Evolutionary conservation across 1,140 invertebrate species (phyloP), one percentile per base, ranked within the genome.

Genomic region (Ips nitidus): DNA sequence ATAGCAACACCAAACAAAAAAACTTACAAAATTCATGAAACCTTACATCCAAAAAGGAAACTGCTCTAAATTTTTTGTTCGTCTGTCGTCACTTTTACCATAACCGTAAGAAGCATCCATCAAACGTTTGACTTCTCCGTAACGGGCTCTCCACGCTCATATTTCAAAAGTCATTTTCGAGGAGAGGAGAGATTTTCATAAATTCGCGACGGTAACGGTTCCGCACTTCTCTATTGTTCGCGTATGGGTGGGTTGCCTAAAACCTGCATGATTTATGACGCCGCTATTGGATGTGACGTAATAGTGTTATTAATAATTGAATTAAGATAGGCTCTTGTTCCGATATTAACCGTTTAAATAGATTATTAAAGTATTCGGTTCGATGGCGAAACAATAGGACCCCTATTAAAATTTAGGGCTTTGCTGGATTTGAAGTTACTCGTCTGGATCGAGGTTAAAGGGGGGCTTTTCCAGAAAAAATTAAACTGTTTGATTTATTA

Each of bases 301-400:
- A 65, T 65, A 56, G 52, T 41, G 52, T 65, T 55, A 65, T 65
- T 65, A 22, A 22, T 22, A 65, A 65, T 65, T 56, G 62, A 65
- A 65, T 65, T 65, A 65, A 65, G 62, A 65, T 65, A 52, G 62
- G 45, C 52, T 47, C 41, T 53, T 43, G 39, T 53, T 65, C 41
- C 62, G 62, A 65, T 65, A 65, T 65, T 39, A 65, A 65, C 52
- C 56, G 62, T 65, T 65, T 55, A 65, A 65, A 65, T 55, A 65
- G 62, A 65, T 65, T 65, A 65, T 65, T 65, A 65, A 56, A 65
- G 62, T 65, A 65, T 3, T 55, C 52, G 38, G 7, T 53, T 52
- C 61, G 50, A 4, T 50, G 40, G 22, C 39, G 52, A 56, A 65
- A 65, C 62, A 65, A 65, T 55, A 56, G 62, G 22, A 52, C 7